A percentile compares a stretch with the other conserved stretches of the same genome.
phyloP scores from a whole-genome alignment of 2,113 vertebrate genomes.

The Corvus hawaiiensis region DNA sequence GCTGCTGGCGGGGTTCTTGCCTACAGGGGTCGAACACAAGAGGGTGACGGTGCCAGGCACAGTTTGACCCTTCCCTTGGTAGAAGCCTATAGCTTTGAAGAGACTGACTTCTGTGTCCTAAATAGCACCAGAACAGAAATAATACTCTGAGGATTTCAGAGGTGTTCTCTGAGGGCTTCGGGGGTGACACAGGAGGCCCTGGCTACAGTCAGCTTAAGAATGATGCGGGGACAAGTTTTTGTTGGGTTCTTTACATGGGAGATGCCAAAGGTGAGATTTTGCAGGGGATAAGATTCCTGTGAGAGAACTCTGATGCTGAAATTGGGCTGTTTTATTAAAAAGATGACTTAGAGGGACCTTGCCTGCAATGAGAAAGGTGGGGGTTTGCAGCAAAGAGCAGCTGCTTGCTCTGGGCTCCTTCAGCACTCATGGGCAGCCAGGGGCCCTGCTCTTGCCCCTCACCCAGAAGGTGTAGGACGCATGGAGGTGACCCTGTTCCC shows the following conservation, averaged over 20 bases:
- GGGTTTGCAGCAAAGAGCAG: not conserved
- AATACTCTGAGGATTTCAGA: not conserved
- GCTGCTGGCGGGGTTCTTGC: not conserved
- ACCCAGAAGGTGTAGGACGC: not conserved
- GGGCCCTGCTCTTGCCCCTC: not conserved
- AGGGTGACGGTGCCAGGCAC: rapidly evolving
- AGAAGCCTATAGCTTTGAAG: not conserved
- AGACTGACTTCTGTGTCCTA: not conserved
- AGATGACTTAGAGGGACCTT: not conserved
- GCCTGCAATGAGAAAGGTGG: not conserved
- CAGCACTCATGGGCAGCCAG: rapidly evolving
- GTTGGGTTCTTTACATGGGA: not conserved
- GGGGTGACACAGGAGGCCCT: not conserved
- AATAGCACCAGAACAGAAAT: not conserved
- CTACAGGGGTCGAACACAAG: rapidly evolving
- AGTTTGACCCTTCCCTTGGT: not conserved
- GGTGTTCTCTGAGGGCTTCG: not conserved
- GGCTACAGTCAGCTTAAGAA: not conserved
- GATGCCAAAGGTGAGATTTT: not conserved
- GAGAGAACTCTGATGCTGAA: not conserved
- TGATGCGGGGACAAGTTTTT: rapidly evolving
- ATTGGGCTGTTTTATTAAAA: not conserved
- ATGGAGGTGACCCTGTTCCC: not conserved
- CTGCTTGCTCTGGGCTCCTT: not conserved
- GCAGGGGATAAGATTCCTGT: not conserved